Base-by-base conservation (phyloP, 1,140 invertebrate species). In the Holotrichia oblita region DNA sequence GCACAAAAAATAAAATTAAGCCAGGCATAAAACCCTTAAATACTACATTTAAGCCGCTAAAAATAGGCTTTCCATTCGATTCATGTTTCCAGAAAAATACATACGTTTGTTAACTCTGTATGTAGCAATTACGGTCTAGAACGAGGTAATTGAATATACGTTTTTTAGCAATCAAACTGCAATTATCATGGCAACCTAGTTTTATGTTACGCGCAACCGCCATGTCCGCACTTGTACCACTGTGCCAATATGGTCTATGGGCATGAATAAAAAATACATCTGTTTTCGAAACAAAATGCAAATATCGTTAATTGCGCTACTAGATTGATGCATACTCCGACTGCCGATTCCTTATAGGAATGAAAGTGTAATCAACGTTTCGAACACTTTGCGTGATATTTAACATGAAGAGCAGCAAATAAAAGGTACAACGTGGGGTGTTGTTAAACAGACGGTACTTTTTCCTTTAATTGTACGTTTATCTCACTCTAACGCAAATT, bases 81-180 rank as follows among this genome's bases (percentile, higher is more conserved):
- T 48, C 44, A 48, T 34, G 27, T 34, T 48, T 48, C 2, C 44
- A 48, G n/a, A 48, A 48, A 48, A 48, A 34, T 34, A 34, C 44
- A 48, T 48, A 55, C 17, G 48, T 55, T 55, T 55, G 48, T 17
- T 55, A 17, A 55, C 17, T 14, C 48, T 17, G 48, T 55, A 17
- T 55, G 17, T 55, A 17, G 48, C 22, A 24, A 72, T 72, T 72
- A 72, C 22, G 64, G 64, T 34, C 7, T 27, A 72, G 24, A 72
- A 40, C 34, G 64, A 34, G 64, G 24, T 14, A 74, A 74, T 74
- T 14, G n/a, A 74, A 74, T 40, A 14, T 20, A 17, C 40, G 40
- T 74, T 74, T 74, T 74, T 74, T 40, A 42, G 73, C 73, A 40
- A 74, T 74, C 73, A 74, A 74, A 74, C 14, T 22, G 73, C 40